Evolutionary conservation across 2,113 vertebrate species (phyloP).

Genomic region (Ochotona curzoniae): DNA sequence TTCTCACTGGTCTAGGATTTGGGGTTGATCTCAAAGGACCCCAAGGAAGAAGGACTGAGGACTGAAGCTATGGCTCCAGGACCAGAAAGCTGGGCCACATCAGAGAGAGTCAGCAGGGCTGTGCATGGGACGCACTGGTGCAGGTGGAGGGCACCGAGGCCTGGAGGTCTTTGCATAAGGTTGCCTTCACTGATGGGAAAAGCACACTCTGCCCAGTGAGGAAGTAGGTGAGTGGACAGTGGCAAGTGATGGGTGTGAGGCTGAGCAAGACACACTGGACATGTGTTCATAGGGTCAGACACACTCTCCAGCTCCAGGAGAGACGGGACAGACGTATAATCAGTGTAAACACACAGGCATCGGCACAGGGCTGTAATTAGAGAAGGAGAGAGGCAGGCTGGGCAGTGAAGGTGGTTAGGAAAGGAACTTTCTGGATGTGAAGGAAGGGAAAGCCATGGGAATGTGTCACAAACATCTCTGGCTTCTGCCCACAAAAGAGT

Average conservation of each 20-base stretch:
- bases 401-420: neutral
- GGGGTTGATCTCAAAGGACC: neutral
- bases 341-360: slow-evolving; percentile 56
- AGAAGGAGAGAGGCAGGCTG: neutral
- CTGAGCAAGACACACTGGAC: slow-evolving; percentile 33
- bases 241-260: neutral
- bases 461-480: neutral
- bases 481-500: neutral
- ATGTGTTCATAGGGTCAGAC: slow-evolving; percentile 61
- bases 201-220: neutral
- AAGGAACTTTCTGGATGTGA: neutral
- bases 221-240: neutral
- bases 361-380: slow-evolving; percentile 58
- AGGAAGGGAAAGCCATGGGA: neutral
- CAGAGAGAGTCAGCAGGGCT: neutral
- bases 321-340: slow-evolving; percentile 75
- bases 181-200: neutral
- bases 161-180: slow-evolving; percentile 13
- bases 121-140: neutral
- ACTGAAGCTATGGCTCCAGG: neutral
- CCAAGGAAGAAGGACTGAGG: neutral
- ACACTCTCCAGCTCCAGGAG: slow-evolving; percentile 42
- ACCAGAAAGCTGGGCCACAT: neutral
- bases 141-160: neutral
- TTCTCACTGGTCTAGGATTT: neutral